Conservation (phyloP, 1,140 invertebrate species). For the Aethina tumida region DNA sequence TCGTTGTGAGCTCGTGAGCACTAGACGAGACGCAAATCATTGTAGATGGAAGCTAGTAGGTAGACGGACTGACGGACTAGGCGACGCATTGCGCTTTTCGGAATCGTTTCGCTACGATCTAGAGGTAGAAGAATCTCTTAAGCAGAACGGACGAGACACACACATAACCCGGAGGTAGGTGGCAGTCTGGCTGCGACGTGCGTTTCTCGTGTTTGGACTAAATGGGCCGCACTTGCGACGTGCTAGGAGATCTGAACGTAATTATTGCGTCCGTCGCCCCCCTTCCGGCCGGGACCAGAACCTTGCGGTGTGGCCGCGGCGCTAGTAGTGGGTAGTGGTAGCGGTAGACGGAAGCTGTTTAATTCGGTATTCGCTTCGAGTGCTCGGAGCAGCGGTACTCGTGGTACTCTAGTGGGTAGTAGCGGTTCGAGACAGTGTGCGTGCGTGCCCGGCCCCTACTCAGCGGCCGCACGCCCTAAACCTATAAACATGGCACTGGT, state of each 20-base stretch:
- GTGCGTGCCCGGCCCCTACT: slow-evolving; percentile 32
- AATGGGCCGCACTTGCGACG: slow-evolving; percentile 4
- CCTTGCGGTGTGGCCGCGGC: too few species aligned
- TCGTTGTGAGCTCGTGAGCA: slow-evolving; percentile 30
- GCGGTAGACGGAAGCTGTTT: slow-evolving; percentile 7
- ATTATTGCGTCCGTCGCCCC: too few species aligned
- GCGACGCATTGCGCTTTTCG: too few species aligned
- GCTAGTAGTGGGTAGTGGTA: too few species aligned
- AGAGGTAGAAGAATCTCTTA: too few species aligned
- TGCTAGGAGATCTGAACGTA: too few species aligned
- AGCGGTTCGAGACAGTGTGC: slow-evolving; percentile 29
- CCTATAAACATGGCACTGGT: slow-evolving; percentile 36
- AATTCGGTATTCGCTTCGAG: slow-evolving; percentile 6
- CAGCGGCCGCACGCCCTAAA: slow-evolving; percentile 35
- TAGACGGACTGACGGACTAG: slow-evolving; percentile 21
- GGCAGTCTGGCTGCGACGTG: slow-evolving; percentile 33
- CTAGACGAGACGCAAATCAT: slow-evolving; percentile 27
- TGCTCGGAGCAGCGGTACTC: slow-evolving; percentile 12
- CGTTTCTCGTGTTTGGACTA: slow-evolving; percentile 16
- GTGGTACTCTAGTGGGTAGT: slow-evolving; percentile 25
- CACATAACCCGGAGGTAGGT: slow-evolving; percentile 25
- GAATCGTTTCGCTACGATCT: too few species aligned
- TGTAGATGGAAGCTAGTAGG: slow-evolving; percentile 30
- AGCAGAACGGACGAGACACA: too few species aligned
- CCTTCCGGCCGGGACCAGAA: too few species aligned